Conservation (phyloP, 1,140 invertebrate species). For the Neodiprion virginianus region DNA sequence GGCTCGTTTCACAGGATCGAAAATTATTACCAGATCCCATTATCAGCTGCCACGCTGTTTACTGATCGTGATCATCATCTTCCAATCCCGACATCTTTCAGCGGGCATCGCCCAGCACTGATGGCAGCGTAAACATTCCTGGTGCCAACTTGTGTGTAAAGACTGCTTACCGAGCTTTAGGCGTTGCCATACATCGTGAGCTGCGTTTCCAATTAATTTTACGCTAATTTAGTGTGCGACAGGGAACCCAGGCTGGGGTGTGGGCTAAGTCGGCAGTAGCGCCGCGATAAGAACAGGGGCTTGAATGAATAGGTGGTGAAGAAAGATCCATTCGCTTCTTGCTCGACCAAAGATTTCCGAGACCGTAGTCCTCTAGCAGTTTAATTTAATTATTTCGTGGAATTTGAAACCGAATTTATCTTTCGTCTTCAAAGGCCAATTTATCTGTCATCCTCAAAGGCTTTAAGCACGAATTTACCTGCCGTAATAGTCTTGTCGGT, state of each 20-base stretch:
- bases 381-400: constrained; percentile 25
- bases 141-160: too few relatives aligned
- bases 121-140: too few relatives aligned
- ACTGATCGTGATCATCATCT: too few relatives aligned
- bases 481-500: too few relatives aligned
- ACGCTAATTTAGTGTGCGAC: not conserved
- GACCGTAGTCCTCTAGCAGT: not conserved
- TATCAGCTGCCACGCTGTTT: too few relatives aligned
- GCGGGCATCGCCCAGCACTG: too few relatives aligned
- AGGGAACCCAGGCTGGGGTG: not conserved
- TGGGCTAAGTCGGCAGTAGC: not conserved
- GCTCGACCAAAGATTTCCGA: not conserved
- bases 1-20: too few relatives aligned
- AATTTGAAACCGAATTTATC: constrained; percentile 14
- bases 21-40: too few relatives aligned
- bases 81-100: too few relatives aligned
- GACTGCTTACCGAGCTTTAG: too few relatives aligned
- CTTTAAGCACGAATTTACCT: too few relatives aligned
- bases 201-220: not conserved
- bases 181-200: not conserved
- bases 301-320: not conserved
- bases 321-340: constrained; percentile 26
- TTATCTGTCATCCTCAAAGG: too few relatives aligned
- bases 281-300: not conserved
- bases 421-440: not conserved